Evolutionary conservation across 2,797 vertebrate species (phyloP), one percentile per base, ranked within the genome.

Genomic region (Mormyrops boulengeri): DNA sequence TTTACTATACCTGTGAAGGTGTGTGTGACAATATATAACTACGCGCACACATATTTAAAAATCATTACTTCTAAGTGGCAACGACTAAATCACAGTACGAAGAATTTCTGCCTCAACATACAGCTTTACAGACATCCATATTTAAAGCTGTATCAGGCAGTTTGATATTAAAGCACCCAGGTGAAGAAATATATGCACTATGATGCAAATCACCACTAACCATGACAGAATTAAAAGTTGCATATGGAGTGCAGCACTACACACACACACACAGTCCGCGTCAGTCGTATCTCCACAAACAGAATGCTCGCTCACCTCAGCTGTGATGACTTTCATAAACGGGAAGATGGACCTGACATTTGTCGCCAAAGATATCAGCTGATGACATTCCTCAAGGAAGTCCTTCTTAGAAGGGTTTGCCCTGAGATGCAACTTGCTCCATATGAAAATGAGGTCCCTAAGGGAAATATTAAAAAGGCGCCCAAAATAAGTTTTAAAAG

Each of bases 321-420:
- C 95, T 91, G 96, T 95, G 93, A 99, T 96, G 92, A 97, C 96
- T 96, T 98, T 98, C 94, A 99, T 98, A 94, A 99, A 99, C 41
- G 98, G 98, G 92, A 99, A 99, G 94, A 99, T 97, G 5, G 97
- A 97, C 95, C 96, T 97, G 90, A 98, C 94, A 91, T 99, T 98
- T 90, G 97, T 97, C 92, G 97, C 97, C 88, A 96, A 97, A 92
- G 95, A 94, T 94, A 99, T 96, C 92, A 99, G 96, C 90, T 96
- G 96, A 92, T 95, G 97, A 93, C 96, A 98, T 88, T 98, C 97
- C 93, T 98, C 96, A 1, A 99, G 95, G 90, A 99, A 96, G 90
- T 95, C 94, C 93, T 97, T 95, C 90, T 97, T 97, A 88, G 97
- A 96, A 88, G 97, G 96, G 89, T 98, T 97, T 90, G 96, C 94